These are phyloP conservation scores for Rousettus leschenaultii DNA, from an alignment of 2,113 vertebrate genomes.

Conservation along the genomic window DNA sequence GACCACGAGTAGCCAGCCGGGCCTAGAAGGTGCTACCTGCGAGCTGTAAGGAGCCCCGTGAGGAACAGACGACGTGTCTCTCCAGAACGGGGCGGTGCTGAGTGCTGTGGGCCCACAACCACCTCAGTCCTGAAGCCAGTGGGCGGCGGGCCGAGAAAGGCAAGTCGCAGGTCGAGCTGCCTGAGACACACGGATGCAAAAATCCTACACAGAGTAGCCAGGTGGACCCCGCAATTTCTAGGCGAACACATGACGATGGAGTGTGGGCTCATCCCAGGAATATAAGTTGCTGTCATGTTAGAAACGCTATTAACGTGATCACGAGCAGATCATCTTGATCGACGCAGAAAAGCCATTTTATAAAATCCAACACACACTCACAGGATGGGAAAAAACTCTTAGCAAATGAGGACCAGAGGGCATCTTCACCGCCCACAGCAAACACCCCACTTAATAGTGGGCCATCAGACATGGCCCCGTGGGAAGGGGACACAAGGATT, in stretches of 20 bases:
- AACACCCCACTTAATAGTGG: not conserved
- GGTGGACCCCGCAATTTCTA: not conserved
- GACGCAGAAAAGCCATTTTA: not conserved
- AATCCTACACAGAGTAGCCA: not conserved
- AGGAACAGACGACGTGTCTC: not conserved
- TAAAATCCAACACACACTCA: not conserved
- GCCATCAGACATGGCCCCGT: not conserved
- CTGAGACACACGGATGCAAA: not conserved
- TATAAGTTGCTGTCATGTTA: not conserved
- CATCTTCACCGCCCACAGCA: not conserved
- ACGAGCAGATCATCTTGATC: not conserved
- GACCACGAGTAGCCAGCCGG: not conserved
- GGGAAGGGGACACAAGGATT: not conserved
- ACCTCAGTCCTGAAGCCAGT: not conserved
- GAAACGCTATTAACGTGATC: not conserved
- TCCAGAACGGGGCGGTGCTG: not conserved
- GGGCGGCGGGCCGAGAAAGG: not conserved
- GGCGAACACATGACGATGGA: not conserved
- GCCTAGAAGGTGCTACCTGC: not conserved
- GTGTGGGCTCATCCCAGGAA: not conserved
- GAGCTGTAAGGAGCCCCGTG: not conserved
- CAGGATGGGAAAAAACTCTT: not conserved
- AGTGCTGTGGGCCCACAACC: not conserved
- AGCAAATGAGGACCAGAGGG: not conserved
- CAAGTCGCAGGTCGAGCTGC: not conserved